These are phyloP conservation scores for Andrena hattorfiana DNA, from an alignment of 2,888 invertebrate species.

Conservation along the genomic window DNA sequence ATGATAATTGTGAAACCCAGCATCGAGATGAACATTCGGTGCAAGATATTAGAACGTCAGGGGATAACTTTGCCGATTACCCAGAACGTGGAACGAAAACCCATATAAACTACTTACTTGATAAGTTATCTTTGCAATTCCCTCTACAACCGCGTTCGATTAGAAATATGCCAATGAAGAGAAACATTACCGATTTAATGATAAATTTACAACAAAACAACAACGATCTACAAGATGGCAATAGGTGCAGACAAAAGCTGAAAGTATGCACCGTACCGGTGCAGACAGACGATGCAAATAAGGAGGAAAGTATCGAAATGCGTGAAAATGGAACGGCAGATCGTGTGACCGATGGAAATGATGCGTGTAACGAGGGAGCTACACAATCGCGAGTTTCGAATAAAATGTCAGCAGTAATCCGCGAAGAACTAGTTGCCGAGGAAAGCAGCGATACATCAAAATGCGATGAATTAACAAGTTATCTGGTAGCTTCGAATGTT, in stretches of 20 bases:
- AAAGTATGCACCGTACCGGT: conserved; percentile 67
- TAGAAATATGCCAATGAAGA: conserved; percentile 53
- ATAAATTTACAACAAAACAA: conserved; percentile 72
- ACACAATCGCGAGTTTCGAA: conserved; percentile 38
- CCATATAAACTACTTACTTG: conserved; percentile 80
- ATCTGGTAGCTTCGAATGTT: conserved; percentile 78
- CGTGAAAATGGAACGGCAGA: not conserved
- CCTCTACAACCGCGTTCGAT: conserved; percentile 69
- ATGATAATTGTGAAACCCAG: conserved; percentile 54
- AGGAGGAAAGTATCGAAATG: not conserved
- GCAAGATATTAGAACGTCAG: conserved; percentile 25
- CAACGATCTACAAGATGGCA: conserved; percentile 66
- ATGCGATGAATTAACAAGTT: conserved; percentile 78
- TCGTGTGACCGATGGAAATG: conserved; percentile 44
- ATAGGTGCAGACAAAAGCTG: conserved; percentile 67
- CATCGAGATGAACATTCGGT: conserved; percentile 39
- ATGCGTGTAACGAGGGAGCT: not conserved
- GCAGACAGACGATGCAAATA: conserved; percentile 60
- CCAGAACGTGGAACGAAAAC: conserved; percentile 78
- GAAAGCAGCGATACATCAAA: conserved; percentile 74
- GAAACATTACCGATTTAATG: conserved; percentile 76
- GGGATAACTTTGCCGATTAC: conserved; percentile 46
- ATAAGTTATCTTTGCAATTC: conserved; percentile 77
- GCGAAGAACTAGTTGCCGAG: conserved; percentile 78
- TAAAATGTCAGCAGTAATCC: conserved; percentile 78